Conservation (phyloP, 2,888 invertebrate species). For the Erebia epiphron region DNA sequence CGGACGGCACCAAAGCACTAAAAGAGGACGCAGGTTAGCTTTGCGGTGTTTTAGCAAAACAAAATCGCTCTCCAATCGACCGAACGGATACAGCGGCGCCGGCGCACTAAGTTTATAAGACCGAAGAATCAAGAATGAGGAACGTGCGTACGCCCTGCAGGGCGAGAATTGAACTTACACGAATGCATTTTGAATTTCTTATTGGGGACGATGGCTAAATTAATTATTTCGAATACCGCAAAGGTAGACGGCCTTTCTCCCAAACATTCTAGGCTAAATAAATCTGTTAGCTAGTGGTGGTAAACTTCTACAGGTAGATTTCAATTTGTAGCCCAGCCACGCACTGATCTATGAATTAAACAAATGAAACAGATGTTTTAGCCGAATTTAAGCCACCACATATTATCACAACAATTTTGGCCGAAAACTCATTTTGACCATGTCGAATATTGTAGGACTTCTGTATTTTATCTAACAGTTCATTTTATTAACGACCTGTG, state of each 20-base stretch:
- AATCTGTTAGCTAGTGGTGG: neutral
- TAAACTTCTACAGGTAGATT: neutral
- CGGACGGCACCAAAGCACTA: constrained; percentile 41
- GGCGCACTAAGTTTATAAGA: constrained; percentile 57
- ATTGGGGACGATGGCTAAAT: constrained; percentile 52
- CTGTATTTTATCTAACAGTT: too few species aligned
- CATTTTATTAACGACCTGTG: too few species aligned
- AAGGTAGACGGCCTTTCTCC: constrained; percentile 60
- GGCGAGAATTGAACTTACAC: constrained; percentile 63
- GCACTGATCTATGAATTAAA: too few species aligned
- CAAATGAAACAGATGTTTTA: too few species aligned
- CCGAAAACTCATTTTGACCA: too few species aligned
- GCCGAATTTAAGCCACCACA: too few species aligned
- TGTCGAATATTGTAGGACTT: too few species aligned
- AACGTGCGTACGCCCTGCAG: constrained; percentile 44
- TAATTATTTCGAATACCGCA: constrained; percentile 64
- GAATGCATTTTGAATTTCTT: constrained; percentile 68
- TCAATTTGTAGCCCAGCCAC: too few species aligned
- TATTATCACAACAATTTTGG: too few species aligned
- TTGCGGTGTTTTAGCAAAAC: constrained; percentile 56
- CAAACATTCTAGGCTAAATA: constrained; percentile 41
- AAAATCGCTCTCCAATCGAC: constrained; percentile 61
- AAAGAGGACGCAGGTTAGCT: constrained; percentile 30
- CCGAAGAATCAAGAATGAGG: constrained; percentile 21
- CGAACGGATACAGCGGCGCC: constrained; percentile 69